Evolutionary conservation across 2,113 vertebrate species (phyloP).

Genomic region (Pagrus major): DNA sequence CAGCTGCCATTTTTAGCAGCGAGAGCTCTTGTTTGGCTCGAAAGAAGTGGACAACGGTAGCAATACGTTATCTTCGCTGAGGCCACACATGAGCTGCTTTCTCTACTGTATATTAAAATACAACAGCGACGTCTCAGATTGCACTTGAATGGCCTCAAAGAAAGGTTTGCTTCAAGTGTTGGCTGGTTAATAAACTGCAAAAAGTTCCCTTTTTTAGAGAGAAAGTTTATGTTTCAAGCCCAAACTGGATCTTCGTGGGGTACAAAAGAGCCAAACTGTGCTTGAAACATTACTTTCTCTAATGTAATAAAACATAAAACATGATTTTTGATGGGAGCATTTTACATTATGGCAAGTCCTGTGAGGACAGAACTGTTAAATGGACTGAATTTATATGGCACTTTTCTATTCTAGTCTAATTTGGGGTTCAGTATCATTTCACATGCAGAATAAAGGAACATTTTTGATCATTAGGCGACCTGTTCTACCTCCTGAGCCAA

Average conservation of each 20-base stretch:
- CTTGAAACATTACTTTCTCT: not conserved
- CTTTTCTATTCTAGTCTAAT: no score
- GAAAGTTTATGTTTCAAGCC: not conserved
- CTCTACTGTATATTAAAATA: not conserved
- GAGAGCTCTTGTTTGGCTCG: not conserved
- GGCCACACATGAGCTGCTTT: not conserved
- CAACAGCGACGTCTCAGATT: not conserved
- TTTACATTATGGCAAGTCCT: not conserved
- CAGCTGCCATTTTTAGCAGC: constrained; percentile 49
- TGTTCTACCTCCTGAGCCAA: no score
- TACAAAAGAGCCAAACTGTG: not conserved
- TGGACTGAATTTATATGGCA: no score
- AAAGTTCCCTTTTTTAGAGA: not conserved
- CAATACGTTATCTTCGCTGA: not conserved
- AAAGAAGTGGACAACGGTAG: not conserved
- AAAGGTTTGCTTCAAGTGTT: not conserved
- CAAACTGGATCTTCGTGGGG: not conserved
- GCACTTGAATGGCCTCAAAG: not conserved
- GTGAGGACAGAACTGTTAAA: not conserved
- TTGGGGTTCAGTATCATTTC: no score
- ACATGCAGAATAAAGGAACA: no score
- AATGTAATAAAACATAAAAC: not conserved
- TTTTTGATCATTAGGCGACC: no score
- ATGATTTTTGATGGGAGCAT: not conserved
- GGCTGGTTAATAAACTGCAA: not conserved